Conservation (phyloP, 1,140 invertebrate genomes). For the Diprion similis region DNA sequence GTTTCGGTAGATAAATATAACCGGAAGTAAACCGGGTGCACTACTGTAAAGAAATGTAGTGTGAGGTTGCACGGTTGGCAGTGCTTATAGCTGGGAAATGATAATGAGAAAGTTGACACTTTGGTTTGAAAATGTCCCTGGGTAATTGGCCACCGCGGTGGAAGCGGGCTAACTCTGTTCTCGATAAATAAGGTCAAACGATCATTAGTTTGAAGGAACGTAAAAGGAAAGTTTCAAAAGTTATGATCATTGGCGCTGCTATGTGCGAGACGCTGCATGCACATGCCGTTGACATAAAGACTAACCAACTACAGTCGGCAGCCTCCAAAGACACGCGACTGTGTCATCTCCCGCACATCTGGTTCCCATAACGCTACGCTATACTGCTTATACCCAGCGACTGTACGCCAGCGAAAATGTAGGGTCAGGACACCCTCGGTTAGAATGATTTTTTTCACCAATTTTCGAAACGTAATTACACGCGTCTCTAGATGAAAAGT, state of each 20-base stretch:
- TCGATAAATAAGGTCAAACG: slow-evolving; percentile 42
- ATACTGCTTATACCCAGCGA: not conserved
- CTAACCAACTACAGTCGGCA: slow-evolving; percentile 22
- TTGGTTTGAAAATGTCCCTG: not conserved
- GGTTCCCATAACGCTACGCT: slow-evolving; percentile 38
- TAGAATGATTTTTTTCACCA: too few species aligned
- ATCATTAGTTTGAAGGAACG: slow-evolving; percentile 25
- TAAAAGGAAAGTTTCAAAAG: slow-evolving; percentile 27
- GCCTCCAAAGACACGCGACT: slow-evolving; percentile 23
- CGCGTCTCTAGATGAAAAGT: too few species aligned
- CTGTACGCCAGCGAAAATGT: not conserved
- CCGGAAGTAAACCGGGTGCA: slow-evolving; percentile 25
- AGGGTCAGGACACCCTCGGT: too few species aligned
- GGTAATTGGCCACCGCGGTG: slow-evolving; percentile 28
- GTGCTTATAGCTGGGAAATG: slow-evolving; percentile 25
- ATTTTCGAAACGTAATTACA: too few species aligned
- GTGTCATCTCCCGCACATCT: slow-evolving; percentile 35
- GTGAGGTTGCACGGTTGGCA: not conserved
- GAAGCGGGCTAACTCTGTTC: slow-evolving; percentile 35
- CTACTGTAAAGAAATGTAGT: slow-evolving; percentile 21
- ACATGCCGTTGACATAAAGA: slow-evolving; percentile 35
- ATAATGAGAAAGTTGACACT: slow-evolving; percentile 40
- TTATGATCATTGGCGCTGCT: slow-evolving; percentile 29
- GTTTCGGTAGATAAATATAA: not conserved
- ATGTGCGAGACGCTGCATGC: slow-evolving; percentile 28